These are phyloP conservation scores for Ostrea denselamellosa DNA, from an alignment of 1,140 invertebrate genomes.

Conservation along the genomic window DNA sequence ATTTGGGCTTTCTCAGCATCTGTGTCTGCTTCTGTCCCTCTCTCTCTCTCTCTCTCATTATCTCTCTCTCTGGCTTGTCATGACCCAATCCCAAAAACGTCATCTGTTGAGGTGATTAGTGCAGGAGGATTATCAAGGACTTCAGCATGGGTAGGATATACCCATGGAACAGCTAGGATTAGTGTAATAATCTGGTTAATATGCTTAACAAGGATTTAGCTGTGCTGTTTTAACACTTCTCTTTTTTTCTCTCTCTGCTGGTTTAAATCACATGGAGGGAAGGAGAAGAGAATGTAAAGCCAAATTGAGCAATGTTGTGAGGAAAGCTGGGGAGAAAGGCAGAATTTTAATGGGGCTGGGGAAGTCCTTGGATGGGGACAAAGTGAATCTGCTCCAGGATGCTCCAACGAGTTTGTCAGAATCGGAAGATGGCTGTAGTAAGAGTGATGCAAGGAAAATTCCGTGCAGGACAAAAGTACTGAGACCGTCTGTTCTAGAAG, in stretches of 20 bases:
- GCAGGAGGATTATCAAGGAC: background rate
- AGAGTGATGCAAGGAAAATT: background rate
- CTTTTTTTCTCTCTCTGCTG: background rate
- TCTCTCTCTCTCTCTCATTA: no score
- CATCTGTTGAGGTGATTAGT: background rate
- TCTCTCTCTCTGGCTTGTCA: background rate
- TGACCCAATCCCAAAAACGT: constrained; percentile 28
- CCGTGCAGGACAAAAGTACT: background rate
- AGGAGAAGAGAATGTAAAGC: constrained; percentile 22
- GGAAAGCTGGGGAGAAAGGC: constrained; percentile 23
- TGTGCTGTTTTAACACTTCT: constrained; percentile 24
- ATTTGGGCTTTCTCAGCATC: background rate
- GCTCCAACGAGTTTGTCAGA: background rate
- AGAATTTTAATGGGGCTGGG: constrained; percentile 11
- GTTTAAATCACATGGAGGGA: constrained; percentile 32
- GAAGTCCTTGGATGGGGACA: constrained; percentile 8
- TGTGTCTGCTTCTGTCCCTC: background rate
- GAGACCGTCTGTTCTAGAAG: background rate
- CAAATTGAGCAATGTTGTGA: constrained; percentile 26
- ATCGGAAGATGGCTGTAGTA: background rate
- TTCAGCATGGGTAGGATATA: constrained; percentile 29
- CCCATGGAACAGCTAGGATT: constrained; percentile 16
- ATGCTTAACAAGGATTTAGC: constrained; percentile 22
- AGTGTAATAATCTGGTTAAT: constrained; percentile 8
- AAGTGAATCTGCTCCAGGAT: constrained; percentile 24